phyloP scores from a whole-genome alignment of 2,113 vertebrate species.

The Carassius auratus region DNA sequence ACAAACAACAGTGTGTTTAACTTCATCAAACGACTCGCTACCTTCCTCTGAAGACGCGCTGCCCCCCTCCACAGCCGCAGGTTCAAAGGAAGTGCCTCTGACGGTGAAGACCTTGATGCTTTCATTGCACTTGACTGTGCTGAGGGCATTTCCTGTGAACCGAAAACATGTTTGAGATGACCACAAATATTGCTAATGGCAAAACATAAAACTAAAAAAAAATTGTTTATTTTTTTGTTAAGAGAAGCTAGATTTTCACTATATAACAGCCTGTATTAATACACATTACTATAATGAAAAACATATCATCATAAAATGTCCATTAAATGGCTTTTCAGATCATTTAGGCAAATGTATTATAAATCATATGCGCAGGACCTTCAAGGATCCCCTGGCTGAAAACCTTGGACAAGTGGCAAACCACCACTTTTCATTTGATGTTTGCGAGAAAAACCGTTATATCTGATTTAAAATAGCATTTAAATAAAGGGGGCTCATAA shows the following conservation, averaged over 20 bases:
- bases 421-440: background rate
- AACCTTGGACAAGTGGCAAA: background rate
- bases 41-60: conserved; percentile 82
- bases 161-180: background rate
- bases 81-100: conserved; percentile 90
- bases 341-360: conserved; percentile 3
- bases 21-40: conserved; percentile 56
- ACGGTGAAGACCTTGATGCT: conserved; percentile 87
- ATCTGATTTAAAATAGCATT: conserved; percentile 21
- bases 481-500: background rate
- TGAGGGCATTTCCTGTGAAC: conserved; percentile 88
- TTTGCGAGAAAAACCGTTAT: background rate
- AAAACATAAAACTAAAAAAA: too few relatives aligned
- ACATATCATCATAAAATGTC: background rate
- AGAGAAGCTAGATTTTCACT: background rate
- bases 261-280: background rate
- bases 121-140: conserved; percentile 92
- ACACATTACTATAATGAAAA: background rate
- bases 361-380: background rate
- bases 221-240: background rate
- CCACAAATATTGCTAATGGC: background rate
- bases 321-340: conserved; percentile 15
- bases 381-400: background rate
- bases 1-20: background rate
- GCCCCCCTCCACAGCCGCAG: conserved; percentile 81